Conservation (phyloP, 2,797 vertebrate species). For the Chromis chromis region DNA sequence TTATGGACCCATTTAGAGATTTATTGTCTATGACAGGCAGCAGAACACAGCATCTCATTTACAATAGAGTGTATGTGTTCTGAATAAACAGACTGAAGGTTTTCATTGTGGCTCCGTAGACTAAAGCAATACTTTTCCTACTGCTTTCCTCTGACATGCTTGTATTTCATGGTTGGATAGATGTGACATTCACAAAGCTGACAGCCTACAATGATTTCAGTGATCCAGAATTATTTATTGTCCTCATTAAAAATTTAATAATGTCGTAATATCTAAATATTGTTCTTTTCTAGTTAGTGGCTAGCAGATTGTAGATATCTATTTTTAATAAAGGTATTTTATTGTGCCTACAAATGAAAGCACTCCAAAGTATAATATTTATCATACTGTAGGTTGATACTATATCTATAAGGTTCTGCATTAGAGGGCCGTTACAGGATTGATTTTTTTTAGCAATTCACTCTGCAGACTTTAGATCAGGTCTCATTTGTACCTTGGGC, state of each 20-base stretch:
- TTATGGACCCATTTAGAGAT: not conserved
- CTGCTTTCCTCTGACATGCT: not conserved
- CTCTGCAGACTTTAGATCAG: not conserved
- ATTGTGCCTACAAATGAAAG: constrained; percentile 47
- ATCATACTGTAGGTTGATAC: constrained; percentile 7
- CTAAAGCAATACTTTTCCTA: not conserved
- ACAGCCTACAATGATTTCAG: not conserved
- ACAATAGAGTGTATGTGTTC: not conserved
- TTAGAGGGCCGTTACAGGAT: constrained; percentile 1
- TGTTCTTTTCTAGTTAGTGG: too few species aligned
- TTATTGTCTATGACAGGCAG: not conserved
- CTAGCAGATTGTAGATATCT: too few species aligned
- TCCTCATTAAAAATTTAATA: not conserved
- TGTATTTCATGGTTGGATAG: not conserved
- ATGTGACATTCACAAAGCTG: not conserved
- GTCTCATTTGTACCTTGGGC: not conserved
- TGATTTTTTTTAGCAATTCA: constrained; percentile 5
- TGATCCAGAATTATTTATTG: too few species aligned
- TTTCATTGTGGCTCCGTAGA: not conserved
- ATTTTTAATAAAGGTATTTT: constrained; percentile 23
- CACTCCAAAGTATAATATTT: constrained; percentile 36
- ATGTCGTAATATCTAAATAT: not conserved
- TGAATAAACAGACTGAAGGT: not conserved
- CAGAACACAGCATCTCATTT: not conserved
- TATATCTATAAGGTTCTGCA: constrained; percentile 5